Evolutionary conservation across 2,797 vertebrate species (phyloP), one percentile per base, ranked within the genome.

Genomic region (Sandelia bainsii): DNA sequence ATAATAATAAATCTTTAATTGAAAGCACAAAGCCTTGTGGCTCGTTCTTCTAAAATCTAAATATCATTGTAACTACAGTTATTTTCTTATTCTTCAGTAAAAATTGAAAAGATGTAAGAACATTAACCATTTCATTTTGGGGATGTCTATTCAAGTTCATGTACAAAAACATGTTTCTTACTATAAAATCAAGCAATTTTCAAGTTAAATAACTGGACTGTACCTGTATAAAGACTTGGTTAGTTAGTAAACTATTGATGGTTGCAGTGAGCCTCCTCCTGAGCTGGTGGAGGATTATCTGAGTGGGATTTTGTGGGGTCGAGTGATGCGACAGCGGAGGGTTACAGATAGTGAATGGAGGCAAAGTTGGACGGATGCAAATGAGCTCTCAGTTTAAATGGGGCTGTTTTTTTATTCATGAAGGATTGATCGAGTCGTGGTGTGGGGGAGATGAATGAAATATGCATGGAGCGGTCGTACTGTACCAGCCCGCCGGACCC

Each of bases 381-480:
- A 89, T 81, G 40, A 72, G 71, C 22, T 79, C 69, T 79, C 19
- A 11, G 72, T 81, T 85, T 81, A 72, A 81, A 83, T 71, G 71
- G 62, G 69, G 52, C 57, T 78, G 65, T 74, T 83, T 75, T 76
- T 82, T 89, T 81, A 87, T 86, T 88, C 83, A 90, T 85, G 80
- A 79, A 81, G 72, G 87, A 90, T 81, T 89, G 90, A 90, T 87
- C 45, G 76, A 85, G 77, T 58, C 46, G 52, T 49, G 42, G 49
- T 20, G 66, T n/a, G 42, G 69, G 62, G 46, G 81, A 52, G 73
- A 82, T 64, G 61, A 46, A 88, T 89, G 80, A 82, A 90, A 89
- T 86, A 86, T 90, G 72, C 76, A 85, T 71, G 62, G 42, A 63
- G 72, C 32, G 29, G 34, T 51, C 22, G 34, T 23, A 67, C 62